Evolutionary conservation across 2,888 invertebrate genomes (phyloP).

Genomic region (Parochlus steinenii): DNA sequence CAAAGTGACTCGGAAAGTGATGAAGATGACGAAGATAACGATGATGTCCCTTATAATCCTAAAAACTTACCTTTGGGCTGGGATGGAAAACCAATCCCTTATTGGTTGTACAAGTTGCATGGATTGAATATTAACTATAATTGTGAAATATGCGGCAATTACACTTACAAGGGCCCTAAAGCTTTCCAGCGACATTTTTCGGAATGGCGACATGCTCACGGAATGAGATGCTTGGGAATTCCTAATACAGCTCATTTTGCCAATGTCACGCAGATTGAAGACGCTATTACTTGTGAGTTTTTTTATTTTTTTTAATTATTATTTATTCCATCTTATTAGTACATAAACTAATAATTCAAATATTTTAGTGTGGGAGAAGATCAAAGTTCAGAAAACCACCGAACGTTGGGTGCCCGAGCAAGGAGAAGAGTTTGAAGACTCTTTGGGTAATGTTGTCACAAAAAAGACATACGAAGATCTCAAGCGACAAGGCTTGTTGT

Average conservation of each 20-base stretch:
- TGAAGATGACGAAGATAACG: constrained; percentile 77
- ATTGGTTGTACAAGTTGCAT: constrained; percentile 98
- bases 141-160: constrained; percentile 99
- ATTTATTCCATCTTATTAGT: background rate
- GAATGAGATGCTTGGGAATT: constrained; percentile 97
- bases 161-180: constrained; percentile 95
- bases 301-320: constrained; percentile 1
- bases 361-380: constrained; percentile 85
- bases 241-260: constrained; percentile 99
- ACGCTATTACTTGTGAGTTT: constrained; percentile 75
- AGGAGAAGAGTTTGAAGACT: constrained; percentile 98
- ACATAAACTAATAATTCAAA: constrained; percentile 2
- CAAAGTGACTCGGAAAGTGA: constrained; percentile 63
- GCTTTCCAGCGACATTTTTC: constrained; percentile 99
- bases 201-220: constrained; percentile 76
- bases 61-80: constrained; percentile 98
- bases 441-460: constrained; percentile 95
- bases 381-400: constrained; percentile 86
- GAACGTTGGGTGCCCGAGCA: constrained; percentile 94
- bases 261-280: constrained; percentile 97
- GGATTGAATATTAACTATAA: constrained; percentile 97
- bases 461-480: constrained; percentile 97
- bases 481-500: constrained; percentile 92
- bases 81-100: constrained; percentile 93
- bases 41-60: constrained; percentile 96